Evolutionary conservation across 2,113 vertebrate genomes (phyloP).

Genomic region (Phasianus colchicus): DNA sequence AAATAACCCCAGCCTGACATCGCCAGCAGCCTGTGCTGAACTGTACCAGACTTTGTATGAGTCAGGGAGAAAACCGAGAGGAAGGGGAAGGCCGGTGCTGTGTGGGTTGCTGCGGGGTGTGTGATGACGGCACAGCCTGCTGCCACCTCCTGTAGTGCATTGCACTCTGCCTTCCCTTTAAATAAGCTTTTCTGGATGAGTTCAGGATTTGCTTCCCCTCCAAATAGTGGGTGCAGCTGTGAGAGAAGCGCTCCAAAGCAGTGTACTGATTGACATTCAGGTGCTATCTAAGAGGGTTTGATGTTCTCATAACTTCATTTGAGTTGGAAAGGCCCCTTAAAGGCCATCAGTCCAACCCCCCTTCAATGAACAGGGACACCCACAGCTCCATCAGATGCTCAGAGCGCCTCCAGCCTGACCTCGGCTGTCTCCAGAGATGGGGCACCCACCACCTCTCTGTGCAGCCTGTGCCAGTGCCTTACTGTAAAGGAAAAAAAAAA

Average conservation of each 20-base stretch:
- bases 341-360: no score
- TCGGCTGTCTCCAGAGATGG: no score
- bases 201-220: constrained; percentile 14
- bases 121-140: constrained; percentile 47
- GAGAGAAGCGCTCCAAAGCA: neutral
- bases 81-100: constrained; percentile 11
- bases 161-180: neutral
- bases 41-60: constrained; percentile 29
- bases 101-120: constrained; percentile 19
- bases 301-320: neutral
- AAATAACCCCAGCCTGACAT: constrained; percentile 54
- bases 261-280: neutral
- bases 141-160: neutral
- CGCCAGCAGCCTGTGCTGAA: constrained; percentile 40
- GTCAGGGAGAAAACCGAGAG: constrained; percentile 58
- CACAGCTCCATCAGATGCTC: no score
- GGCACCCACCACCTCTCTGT: no score
- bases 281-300: neutral
- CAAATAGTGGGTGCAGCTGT: neutral
- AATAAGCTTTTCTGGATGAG: neutral
- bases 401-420: no score
- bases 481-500: no score
- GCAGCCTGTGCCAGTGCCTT: no score
- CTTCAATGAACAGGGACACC: no score
- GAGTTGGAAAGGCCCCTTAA: no score